Conservation (phyloP, 2,113 vertebrate species). For the Oophaga pumilio region DNA sequence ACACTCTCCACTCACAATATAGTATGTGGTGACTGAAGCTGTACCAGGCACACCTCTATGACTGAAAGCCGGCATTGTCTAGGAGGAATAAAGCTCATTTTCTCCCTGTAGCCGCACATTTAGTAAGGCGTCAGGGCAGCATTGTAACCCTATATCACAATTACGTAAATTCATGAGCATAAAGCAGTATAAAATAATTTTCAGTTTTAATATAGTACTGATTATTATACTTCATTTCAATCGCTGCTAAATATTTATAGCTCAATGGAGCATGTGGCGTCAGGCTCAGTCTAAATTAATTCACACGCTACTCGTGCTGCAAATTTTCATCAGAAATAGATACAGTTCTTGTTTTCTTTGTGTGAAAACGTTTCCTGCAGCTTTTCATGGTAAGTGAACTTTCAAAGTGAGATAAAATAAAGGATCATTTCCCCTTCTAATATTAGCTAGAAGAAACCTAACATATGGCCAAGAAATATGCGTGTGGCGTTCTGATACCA, state of each 20-base stretch:
- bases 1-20: no score
- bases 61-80: no score
- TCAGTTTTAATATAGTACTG: not conserved
- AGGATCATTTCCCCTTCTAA: not conserved
- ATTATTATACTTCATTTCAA: not conserved
- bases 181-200: not conserved
- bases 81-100: no score
- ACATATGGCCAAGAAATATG: not conserved
- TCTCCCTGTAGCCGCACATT: no score
- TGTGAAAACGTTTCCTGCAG: not conserved
- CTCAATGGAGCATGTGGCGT: not conserved
- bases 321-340: not conserved
- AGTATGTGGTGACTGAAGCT: no score
- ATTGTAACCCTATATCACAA: not conserved
- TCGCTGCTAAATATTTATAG: conserved; percentile 4
- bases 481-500: not conserved
- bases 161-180: not conserved
- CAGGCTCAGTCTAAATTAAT: not conserved
- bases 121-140: no score
- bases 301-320: not conserved
- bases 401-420: not conserved
- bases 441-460: not conserved
- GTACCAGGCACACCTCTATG: no score
- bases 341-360: not conserved
- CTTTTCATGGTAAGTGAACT: conserved; percentile 3